These are phyloP conservation scores for Tetranychus cinnabarinus DNA, from an alignment of 1,140 invertebrate genomes.

Conservation along the genomic window DNA sequence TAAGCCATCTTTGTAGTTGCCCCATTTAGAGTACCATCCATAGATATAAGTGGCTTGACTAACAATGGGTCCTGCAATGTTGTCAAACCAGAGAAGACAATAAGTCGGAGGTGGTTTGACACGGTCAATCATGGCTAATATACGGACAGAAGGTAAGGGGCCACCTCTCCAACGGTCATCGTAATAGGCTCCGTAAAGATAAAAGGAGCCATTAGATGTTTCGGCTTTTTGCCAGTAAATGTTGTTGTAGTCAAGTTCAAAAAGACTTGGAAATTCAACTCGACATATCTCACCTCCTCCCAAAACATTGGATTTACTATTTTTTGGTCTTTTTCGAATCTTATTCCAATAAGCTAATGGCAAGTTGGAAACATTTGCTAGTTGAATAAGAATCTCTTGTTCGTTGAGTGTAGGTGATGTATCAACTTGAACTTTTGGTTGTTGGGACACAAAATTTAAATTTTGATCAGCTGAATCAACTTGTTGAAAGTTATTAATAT, in stretches of 20 bases:
- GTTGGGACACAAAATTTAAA: background rate
- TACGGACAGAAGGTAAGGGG: conserved; percentile 50
- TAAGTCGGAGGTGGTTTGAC: conserved; percentile 56
- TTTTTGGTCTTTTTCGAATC: background rate
- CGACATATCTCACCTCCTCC: conserved; percentile 23
- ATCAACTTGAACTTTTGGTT: conserved; percentile 27
- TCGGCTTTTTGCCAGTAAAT: conserved; percentile 63
- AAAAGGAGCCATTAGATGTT: conserved; percentile 48
- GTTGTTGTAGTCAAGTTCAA: conserved; percentile 57
- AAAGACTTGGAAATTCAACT: conserved; percentile 49
- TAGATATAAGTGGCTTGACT: conserved; percentile 55
- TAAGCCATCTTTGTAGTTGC: conserved; percentile 71
- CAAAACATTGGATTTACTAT: conserved; percentile 5
- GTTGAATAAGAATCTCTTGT: conserved; percentile 45
- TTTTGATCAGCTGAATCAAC: background rate
- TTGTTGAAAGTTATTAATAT: background rate
- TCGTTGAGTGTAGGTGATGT: conserved; percentile 39
- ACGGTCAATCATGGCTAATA: conserved; percentile 67
- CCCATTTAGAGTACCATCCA: conserved; percentile 81
- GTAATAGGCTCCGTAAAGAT: conserved; percentile 66
- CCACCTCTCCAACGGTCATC: conserved; percentile 48
- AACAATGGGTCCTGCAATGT: conserved; percentile 47
- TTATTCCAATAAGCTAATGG: conserved; percentile 14
- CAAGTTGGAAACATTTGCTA: conserved; percentile 16
- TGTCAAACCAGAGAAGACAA: conserved; percentile 75